Percentiles rank a stretch among this genome's conserved stretches.
Conservation (phyloP, 2,888 invertebrate genomes). For the Drosophila mettleri region DNA sequence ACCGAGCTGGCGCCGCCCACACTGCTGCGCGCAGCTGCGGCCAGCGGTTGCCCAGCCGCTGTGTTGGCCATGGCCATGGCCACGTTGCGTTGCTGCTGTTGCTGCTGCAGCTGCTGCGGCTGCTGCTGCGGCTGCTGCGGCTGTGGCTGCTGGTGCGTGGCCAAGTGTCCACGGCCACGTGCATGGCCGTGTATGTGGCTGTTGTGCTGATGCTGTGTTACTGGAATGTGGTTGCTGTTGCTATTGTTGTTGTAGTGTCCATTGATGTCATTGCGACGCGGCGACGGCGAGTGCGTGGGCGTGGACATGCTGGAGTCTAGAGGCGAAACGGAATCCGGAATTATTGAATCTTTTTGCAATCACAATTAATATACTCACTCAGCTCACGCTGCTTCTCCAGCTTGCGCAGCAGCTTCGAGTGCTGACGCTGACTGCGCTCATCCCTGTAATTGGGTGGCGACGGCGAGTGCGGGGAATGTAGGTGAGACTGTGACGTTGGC, state of each 20-base stretch:
- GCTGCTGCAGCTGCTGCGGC: conserved; percentile 31
- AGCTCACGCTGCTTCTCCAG: conserved; percentile 89
- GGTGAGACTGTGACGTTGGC: conserved; percentile 64
- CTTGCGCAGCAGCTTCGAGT: conserved; percentile 91
- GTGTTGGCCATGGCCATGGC: conserved; percentile 40
- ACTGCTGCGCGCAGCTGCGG: conserved; percentile 70
- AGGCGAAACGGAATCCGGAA: not conserved
- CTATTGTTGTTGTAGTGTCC: conserved; percentile 82
- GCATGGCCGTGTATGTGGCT: conserved; percentile 51
- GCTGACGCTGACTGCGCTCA: conserved; percentile 91
- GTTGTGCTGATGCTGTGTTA: conserved; percentile 57
- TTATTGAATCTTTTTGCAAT: not conserved
- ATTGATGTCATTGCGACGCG: conserved; percentile 89
- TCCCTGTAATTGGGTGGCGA: conserved; percentile 90
- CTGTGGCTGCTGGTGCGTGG: conserved; percentile 54
- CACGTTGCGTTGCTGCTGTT: conserved; percentile 47
- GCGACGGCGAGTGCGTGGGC: conserved; percentile 88
- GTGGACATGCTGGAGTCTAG: conserved; percentile 85
- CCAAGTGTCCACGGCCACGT: conserved; percentile 49
- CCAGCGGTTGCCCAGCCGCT: conserved; percentile 14
- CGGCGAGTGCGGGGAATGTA: conserved; percentile 89
- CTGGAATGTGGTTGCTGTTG: conserved; percentile 62
- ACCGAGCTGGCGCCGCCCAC: conserved; percentile 86
- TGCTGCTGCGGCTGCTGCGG: conserved; percentile 42
- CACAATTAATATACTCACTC: conserved; percentile 83